Base-by-base conservation (phyloP, 2,113 vertebrate species). In the Brachionichthys hirsutus region DNA sequence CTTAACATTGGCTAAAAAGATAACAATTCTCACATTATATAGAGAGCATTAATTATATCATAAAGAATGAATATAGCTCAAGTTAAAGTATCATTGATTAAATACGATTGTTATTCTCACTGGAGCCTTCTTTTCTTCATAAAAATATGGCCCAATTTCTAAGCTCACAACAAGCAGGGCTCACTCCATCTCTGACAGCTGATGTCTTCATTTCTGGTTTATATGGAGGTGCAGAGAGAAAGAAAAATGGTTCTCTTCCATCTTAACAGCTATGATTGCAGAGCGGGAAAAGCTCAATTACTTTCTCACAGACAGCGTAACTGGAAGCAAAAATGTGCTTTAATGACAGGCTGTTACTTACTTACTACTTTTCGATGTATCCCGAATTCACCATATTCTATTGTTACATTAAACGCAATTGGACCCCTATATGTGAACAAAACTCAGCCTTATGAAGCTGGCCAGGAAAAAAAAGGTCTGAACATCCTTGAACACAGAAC, bases 191-290 rank as follows among this genome's bases (percentile, higher is more conserved):
- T 50, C 6, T 53, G 13, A 17, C 24, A 24, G 54, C 13, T 19
- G 4, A 15, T 12, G 45, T 50, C 1, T 47, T n/a, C 4, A 13
- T 15, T 18, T 22, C 17, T 48, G 20, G 34, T 52, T 36, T 30
- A 13, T 18, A 42, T 18, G 52, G 16, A 22, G 14, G 41, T 1
- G 13, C 36, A 41, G 35, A 53, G 16, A 42, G 12, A 17, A 57
- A 22, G 30, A 9, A 15, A 63, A 35, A 40, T 8, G 13, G 3
- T 7, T 42, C 20, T 43, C 43, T 36, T 18, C 36, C 30, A 58
- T 42, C 6, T 9, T 10, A 51, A 62, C 35, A 24, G 46, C 52
- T 16, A n/a, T 47, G 64, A 69, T 69, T 68, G 24, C 35, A 58
- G 24, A 40, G 18, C 18, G 15, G 17, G 41, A 34, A 18, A 20